A percentile compares a stretch with the other conserved stretches of the same genome.
phyloP scores from a whole-genome alignment of 2,797 vertebrate genomes.

The Gadopsis marmoratus region DNA sequence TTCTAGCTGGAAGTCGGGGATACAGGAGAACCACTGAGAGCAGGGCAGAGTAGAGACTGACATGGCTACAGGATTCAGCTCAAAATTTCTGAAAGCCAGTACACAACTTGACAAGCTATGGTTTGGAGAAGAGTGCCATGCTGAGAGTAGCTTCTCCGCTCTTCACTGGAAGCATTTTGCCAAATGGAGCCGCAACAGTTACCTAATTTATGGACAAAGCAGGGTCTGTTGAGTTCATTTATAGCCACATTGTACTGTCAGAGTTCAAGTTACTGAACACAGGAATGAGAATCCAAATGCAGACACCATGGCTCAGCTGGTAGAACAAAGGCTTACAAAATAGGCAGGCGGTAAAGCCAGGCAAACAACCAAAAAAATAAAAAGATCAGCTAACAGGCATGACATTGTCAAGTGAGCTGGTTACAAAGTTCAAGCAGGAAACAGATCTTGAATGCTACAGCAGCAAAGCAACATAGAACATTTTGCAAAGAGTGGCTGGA shows the following conservation, averaged over 20 bases:
- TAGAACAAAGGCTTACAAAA: neutral
- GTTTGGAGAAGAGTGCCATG: slow-evolving; percentile 17
- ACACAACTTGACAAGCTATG: slow-evolving; percentile 1
- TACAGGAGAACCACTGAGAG: slow-evolving; percentile 4
- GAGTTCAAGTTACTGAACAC: slow-evolving; percentile 23
- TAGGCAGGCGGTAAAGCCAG: neutral
- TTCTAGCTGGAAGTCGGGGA: neutral
- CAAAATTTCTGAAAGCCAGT: neutral
- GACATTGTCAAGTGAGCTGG: neutral
- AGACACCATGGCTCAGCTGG: slow-evolving; percentile 10
- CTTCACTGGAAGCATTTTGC: slow-evolving; percentile 8
- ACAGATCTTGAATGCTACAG: neutral
- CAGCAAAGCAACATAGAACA: neutral
- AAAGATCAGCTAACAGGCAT: slow-evolving; percentile 24
- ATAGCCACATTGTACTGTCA: slow-evolving; percentile 7
- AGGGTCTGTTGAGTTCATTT: slow-evolving; percentile 17
- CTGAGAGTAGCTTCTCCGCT: slow-evolving; percentile 25
- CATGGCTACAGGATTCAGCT: neutral
- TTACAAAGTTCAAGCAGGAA: neutral
- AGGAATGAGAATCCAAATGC: slow-evolving; percentile 8
- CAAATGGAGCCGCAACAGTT: slow-evolving; percentile 10
- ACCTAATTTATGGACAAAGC: slow-evolving; percentile 22
- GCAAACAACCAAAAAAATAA: slow-evolving; percentile 1
- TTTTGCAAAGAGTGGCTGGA: neutral
- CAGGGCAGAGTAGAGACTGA: neutral